Percentiles rank a stretch among this genome's conserved stretches.
Evolutionary conservation across 92 coral and sea anemone genomes (phyloP).

Genomic region (Parazoanthus atlanticus): DNA sequence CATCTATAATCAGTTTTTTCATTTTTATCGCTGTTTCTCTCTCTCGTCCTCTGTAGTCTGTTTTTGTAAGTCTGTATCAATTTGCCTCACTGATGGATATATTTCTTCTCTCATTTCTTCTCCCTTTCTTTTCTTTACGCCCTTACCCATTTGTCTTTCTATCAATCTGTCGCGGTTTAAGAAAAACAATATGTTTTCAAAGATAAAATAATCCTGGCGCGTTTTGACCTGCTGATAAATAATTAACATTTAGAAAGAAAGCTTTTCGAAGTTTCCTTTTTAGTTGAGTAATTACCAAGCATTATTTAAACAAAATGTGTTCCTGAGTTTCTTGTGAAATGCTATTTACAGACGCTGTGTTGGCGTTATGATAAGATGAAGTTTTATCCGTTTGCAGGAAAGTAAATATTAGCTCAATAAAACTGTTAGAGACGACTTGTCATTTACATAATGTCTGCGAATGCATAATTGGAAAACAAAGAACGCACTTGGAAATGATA

Average conservation of each 20-base stretch:
- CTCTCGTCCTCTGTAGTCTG: not conserved
- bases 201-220: not conserved
- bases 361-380: not conserved
- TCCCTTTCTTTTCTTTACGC: not conserved
- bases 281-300: not conserved
- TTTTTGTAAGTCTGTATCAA: not conserved
- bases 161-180: not conserved
- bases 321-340: constrained; percentile 10
- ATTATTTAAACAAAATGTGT: constrained; percentile 20
- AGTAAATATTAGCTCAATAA: constrained; percentile 14
- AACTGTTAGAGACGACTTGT: not conserved
- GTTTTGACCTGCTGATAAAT: not conserved
- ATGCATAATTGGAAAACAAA: not conserved
- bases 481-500: not conserved
- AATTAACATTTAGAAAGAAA: constrained; percentile 4
- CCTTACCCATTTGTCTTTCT: not conserved
- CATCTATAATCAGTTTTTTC: too few relatives aligned
- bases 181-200: not conserved
- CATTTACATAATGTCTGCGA: constrained; percentile 10
- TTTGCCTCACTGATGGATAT: not conserved
- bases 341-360: constrained; percentile 17
- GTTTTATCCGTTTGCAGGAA: constrained; percentile 16
- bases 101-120: too few relatives aligned
- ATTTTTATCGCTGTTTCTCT: too few relatives aligned
- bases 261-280: not conserved